phyloP scores from a whole-genome alignment of 2,113 vertebrate species.

The Colaptes auratus region DNA sequence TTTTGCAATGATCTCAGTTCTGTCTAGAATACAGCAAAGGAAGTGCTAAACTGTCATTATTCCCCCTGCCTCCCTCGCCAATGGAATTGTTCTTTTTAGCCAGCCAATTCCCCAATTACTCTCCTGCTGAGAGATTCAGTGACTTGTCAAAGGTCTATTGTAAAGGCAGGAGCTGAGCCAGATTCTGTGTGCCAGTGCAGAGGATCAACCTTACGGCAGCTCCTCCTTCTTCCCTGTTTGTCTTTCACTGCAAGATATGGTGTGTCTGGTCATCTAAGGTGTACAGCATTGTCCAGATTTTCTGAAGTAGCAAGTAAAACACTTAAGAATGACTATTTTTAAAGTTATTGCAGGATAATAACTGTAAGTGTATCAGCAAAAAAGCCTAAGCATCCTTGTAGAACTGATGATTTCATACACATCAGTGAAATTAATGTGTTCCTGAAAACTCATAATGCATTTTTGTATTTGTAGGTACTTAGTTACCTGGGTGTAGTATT shows the following conservation, averaged over 20 bases:
- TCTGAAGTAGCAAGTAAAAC: neutral
- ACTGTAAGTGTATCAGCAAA: fast-evolving
- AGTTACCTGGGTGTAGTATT: neutral
- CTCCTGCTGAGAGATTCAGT: neutral
- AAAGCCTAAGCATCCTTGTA: neutral
- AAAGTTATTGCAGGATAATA: neutral
- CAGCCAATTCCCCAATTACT: neutral
- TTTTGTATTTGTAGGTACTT: neutral
- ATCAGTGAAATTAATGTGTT: neutral
- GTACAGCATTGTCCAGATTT: neutral
- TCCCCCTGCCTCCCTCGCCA: neutral
- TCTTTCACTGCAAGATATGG: neutral
- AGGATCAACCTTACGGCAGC: neutral
- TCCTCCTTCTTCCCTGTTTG: neutral
- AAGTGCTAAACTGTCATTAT: neutral
- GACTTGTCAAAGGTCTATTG: neutral
- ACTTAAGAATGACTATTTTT: neutral
- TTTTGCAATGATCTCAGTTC: neutral
- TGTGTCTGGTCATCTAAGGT: neutral
- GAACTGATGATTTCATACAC: neutral
- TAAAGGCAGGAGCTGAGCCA: neutral
- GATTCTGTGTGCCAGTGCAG: neutral
- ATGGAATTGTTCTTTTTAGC: neutral
- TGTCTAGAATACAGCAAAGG: neutral
- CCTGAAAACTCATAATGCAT: neutral